Conservation (phyloP, 2,888 invertebrate species). For the Phorcus lineatus region DNA sequence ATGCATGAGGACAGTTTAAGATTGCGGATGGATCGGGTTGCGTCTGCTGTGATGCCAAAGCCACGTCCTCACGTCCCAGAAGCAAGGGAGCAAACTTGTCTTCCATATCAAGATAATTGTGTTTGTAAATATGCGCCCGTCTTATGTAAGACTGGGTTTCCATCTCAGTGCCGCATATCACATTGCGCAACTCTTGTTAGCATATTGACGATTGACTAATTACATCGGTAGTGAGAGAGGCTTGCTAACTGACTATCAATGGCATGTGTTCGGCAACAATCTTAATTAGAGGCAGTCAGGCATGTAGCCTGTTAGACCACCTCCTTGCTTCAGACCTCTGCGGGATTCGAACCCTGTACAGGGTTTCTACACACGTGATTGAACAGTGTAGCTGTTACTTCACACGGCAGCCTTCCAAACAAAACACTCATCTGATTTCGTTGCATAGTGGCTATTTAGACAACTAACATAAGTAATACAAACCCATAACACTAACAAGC, state of each 20-base stretch:
- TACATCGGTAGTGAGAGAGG: not conserved
- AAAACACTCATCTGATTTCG: too few species aligned
- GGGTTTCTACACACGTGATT: too few species aligned
- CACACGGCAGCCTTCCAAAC: too few species aligned
- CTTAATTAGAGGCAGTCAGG: not conserved
- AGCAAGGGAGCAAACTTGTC: not conserved
- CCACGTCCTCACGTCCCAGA: not conserved
- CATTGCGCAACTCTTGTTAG: constrained; percentile 5
- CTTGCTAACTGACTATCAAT: not conserved
- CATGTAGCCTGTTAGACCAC: not conserved
- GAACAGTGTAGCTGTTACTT: too few species aligned
- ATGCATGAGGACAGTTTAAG: not conserved
- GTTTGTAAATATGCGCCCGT: not conserved
- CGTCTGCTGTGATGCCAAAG: too few species aligned
- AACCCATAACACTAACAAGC: too few species aligned
- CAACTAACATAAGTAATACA: too few species aligned
- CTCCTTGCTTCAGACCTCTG: too few species aligned
- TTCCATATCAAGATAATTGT: not conserved
- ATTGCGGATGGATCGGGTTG: too few species aligned
- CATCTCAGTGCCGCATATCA: not conserved
- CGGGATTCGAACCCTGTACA: too few species aligned
- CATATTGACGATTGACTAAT: constrained; percentile 4
- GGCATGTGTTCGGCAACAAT: constrained; percentile 2
- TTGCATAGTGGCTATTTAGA: too few species aligned
- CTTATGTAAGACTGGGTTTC: not conserved